Evolutionary conservation across 2,113 vertebrate genomes (phyloP).

Genomic region (Lycaon pictus): DNA sequence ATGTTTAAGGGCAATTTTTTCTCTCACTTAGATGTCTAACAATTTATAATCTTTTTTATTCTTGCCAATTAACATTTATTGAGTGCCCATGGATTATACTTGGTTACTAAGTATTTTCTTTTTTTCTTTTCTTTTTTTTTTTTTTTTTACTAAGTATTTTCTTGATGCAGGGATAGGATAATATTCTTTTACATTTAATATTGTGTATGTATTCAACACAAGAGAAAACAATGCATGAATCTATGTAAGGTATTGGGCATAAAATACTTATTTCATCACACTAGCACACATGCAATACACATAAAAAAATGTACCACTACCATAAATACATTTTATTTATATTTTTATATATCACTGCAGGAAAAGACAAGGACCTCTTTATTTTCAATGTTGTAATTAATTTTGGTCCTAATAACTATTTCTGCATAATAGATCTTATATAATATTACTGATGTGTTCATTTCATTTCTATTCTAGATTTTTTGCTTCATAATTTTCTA

Average conservation of each 20-base stretch:
- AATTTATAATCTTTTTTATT: background rate
- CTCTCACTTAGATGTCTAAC: background rate
- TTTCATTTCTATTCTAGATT: background rate
- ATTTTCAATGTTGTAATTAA: background rate
- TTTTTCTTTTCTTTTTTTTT: too few relatives aligned
- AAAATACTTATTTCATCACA: background rate
- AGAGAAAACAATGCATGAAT: background rate
- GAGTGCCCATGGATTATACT: background rate
- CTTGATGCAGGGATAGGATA: background rate
- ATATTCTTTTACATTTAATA: background rate
- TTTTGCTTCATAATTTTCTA: background rate
- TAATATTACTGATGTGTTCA: background rate
- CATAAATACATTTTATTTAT: background rate
- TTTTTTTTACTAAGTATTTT: background rate
- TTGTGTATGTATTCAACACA: background rate
- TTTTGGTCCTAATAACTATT: background rate
- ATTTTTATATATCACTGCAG: background rate
- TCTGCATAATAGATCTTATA: background rate
- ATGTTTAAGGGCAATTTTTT: background rate
- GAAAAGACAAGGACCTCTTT: background rate
- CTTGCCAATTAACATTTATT: background rate
- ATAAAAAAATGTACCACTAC: rapidly evolving
- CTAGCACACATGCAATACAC: background rate
- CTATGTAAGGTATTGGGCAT: background rate
- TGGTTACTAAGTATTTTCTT: background rate